Evolutionary conservation across 2,113 vertebrate genomes (phyloP).

Genomic region (Otolemur garnettii): DNA sequence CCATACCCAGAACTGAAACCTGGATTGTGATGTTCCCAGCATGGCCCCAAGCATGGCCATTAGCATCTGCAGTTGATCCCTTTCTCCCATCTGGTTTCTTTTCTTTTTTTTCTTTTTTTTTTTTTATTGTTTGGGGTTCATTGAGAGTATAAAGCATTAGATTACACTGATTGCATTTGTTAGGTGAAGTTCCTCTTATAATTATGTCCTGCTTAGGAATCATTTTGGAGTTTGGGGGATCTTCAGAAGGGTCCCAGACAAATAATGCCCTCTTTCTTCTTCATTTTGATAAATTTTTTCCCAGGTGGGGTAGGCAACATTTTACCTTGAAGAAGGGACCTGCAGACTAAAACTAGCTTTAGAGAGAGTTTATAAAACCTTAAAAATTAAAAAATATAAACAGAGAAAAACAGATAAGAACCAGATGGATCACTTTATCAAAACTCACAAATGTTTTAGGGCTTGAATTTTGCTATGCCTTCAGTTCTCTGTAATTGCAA

Average conservation of each 20-base stretch:
- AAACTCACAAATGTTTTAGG: not conserved
- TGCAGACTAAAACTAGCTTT: not conserved
- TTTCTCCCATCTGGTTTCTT: not conserved
- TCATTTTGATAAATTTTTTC: not conserved
- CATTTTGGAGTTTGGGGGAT: not conserved
- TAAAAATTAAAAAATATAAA: not conserved
- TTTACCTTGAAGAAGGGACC: not conserved
- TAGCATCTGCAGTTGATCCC: too few species aligned
- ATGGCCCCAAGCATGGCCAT: not conserved
- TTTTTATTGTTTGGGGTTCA: too few species aligned
- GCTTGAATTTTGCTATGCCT: not conserved
- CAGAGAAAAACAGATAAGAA: not conserved
- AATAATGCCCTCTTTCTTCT: not conserved
- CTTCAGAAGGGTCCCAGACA: not conserved
- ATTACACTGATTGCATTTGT: too few species aligned
- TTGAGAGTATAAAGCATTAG: too few species aligned
- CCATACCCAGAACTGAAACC: not conserved
- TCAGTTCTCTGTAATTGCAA: not conserved
- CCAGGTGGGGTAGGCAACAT: not conserved
- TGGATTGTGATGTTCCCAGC: not conserved
- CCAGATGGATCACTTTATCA: not conserved
- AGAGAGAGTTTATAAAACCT: not conserved
- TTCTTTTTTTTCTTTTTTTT: slow-evolving; percentile 1
- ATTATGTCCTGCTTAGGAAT: too few species aligned
- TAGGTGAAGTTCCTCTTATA: too few species aligned